Conservation (phyloP, 2,888 invertebrate species). For the Idaea straminata region DNA sequence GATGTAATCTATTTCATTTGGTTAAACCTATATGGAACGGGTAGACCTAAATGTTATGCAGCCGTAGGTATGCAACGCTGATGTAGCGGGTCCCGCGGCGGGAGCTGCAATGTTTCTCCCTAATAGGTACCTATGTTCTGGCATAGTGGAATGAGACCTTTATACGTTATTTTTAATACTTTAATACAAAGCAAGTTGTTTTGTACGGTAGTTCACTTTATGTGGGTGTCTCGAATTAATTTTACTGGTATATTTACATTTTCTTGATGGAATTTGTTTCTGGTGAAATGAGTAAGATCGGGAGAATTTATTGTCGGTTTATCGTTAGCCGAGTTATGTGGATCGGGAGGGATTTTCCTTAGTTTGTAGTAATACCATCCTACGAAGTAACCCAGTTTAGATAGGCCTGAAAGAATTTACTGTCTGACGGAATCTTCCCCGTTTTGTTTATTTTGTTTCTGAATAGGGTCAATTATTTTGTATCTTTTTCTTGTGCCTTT, state of each 20-base stretch:
- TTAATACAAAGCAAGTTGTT: slow-evolving; percentile 48
- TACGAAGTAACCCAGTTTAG: neutral
- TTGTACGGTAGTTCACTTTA: slow-evolving; percentile 38
- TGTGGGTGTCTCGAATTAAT: slow-evolving; percentile 57
- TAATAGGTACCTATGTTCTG: neutral
- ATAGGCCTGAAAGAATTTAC: neutral
- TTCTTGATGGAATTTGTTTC: slow-evolving; percentile 60
- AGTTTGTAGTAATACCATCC: slow-evolving; percentile 2
- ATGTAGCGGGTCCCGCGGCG: neutral
- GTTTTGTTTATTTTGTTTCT: neutral
- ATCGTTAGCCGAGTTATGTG: slow-evolving; percentile 35
- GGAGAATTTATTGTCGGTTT: slow-evolving; percentile 43
- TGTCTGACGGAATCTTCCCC: neutral
- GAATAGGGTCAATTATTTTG: neutral
- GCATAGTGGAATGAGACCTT: neutral
- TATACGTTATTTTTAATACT: slow-evolving; percentile 18
- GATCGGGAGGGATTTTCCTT: slow-evolving; percentile 25
- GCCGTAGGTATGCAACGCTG: no score
- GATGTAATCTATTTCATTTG: no score
- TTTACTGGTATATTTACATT: slow-evolving; percentile 56
- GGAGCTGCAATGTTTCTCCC: no score
- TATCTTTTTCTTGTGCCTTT: neutral
- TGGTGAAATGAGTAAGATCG: slow-evolving; percentile 65
- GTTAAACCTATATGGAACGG: no score
- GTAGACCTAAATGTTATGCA: no score